Conservation (phyloP, 2,888 invertebrate genomes). For the Campopleginae sp. region DNA sequence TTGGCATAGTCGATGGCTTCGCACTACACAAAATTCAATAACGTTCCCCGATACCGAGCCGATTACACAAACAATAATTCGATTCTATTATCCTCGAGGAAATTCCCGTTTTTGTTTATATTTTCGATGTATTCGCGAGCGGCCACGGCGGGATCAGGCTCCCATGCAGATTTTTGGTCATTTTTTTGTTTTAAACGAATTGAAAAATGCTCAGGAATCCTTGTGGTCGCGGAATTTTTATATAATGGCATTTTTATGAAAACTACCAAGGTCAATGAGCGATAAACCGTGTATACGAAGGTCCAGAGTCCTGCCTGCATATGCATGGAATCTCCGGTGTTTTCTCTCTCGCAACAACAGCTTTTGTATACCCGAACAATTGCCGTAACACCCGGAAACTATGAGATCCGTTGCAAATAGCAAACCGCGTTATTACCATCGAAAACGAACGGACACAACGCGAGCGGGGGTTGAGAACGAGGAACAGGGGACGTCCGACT, state of each 20-base stretch:
- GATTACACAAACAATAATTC: conserved; percentile 77
- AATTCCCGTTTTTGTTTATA: conserved; percentile 23
- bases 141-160: neutral
- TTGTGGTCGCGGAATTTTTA: neutral
- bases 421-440: conserved; percentile 24
- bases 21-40: conserved; percentile 78
- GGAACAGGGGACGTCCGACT: neutral
- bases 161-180: neutral
- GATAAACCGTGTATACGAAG: neutral
- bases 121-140: neutral
- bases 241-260: neutral
- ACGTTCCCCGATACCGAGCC: conserved; percentile 78
- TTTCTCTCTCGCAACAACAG: conserved; percentile 24
- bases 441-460: conserved; percentile 18
- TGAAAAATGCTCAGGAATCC: neutral
- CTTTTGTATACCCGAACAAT: conserved; percentile 43
- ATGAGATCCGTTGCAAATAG: conserved; percentile 21
- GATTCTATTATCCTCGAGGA: conserved; percentile 42
- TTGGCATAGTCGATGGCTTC: conserved; percentile 72
- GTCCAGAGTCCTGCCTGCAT: neutral
- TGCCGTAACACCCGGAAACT: conserved; percentile 16
- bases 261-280: neutral
- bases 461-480: neutral
- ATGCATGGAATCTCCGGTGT: conserved; percentile 47
- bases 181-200: neutral